Base-by-base conservation (phyloP, 2,888 invertebrate species). In the Mactromeris polynyma region DNA sequence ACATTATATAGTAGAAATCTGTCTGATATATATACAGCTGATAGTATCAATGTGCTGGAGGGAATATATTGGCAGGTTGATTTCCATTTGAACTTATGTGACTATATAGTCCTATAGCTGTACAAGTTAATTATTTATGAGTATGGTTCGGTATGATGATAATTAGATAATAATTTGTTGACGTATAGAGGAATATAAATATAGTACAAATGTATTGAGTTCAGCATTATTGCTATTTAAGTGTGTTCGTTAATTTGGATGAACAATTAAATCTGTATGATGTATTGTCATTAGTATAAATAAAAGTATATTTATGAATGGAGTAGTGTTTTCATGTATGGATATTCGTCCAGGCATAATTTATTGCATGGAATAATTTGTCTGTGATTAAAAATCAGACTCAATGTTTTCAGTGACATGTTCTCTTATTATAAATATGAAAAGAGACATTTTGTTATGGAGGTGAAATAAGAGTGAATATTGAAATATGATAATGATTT, bases 61-160 rank as follows among this genome's bases (percentile, higher is more conserved):
- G 83, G 51, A 40, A 77, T 42, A 26, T 73, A 40, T 31, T 64
- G 58, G 58, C 58, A 64, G 58, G n/a, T 64, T 46, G 46, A 46
- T 4, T 46, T 46, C 46, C 14, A 4, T 4, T 46, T 64, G 58
- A 64, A 64, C 58, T 64, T 64, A n/a, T 64, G n/a, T 4, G n/a
- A n/a, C 58, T n/a, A n/a, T 64, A 64, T 64, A 64, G 51, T 14
- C 14, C 11, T 51, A 9, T 51, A 26, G n/a, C 26, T 9, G 26
- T 64, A 64, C 26, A n/a, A 64, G 58, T 64, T 9, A 82, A 83
- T 73, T 73, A 83, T 77, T 83, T 83, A 83, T 83, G 83, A 83
- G 77, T 51, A 46, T 77, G 26, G 26, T 17, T 64, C 14, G 38
- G 40, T 69, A 40, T 38, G 3, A 73, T 73, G 73, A 46, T 77